Evolutionary conservation across 2,888 invertebrate genomes (phyloP).

Genomic region (Cheilosia vernalis): DNA sequence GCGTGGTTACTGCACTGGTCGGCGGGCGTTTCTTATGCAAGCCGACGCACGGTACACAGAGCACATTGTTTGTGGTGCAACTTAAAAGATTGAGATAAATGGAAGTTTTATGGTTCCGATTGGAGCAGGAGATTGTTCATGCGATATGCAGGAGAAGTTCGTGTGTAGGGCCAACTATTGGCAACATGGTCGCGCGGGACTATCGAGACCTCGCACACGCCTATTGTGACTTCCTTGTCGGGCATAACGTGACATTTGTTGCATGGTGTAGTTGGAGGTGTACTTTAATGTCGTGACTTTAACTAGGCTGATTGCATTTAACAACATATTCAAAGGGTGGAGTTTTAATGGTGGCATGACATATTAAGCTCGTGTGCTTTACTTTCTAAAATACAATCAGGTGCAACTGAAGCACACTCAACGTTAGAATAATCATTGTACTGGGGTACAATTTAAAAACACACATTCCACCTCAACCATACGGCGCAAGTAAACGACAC

Average conservation of each 20-base stretch:
- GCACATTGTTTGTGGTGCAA: slow-evolving; percentile 20
- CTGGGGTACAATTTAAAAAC: not conserved
- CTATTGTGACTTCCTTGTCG: slow-evolving; percentile 20
- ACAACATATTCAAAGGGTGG: not conserved
- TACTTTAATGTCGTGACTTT: slow-evolving; percentile 29
- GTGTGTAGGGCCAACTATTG: slow-evolving; percentile 9
- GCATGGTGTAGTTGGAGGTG: not conserved
- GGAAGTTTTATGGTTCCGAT: slow-evolving; percentile 45
- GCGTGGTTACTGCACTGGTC: slow-evolving; percentile 32
- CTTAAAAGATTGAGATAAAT: slow-evolving; percentile 60
- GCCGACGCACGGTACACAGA: slow-evolving; percentile 24
- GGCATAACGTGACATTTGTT: slow-evolving; percentile 12
- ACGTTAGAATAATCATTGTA: too few species aligned
- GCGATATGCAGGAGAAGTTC: slow-evolving; percentile 4
- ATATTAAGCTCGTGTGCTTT: too few species aligned
- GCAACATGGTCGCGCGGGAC: not conserved
- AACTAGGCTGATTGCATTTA: slow-evolving; percentile 4
- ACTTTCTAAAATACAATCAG: too few species aligned
- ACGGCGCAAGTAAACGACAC: not conserved
- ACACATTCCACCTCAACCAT: slow-evolving; percentile 1
- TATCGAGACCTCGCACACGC: slow-evolving; percentile 1
- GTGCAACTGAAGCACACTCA: too few species aligned
- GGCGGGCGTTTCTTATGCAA: slow-evolving; percentile 11
- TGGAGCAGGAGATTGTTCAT: slow-evolving; percentile 24
- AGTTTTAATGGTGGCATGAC: not conserved